Base-by-base conservation (phyloP, 1,140 invertebrate genomes). In the Leptopilina boulardi region DNA sequence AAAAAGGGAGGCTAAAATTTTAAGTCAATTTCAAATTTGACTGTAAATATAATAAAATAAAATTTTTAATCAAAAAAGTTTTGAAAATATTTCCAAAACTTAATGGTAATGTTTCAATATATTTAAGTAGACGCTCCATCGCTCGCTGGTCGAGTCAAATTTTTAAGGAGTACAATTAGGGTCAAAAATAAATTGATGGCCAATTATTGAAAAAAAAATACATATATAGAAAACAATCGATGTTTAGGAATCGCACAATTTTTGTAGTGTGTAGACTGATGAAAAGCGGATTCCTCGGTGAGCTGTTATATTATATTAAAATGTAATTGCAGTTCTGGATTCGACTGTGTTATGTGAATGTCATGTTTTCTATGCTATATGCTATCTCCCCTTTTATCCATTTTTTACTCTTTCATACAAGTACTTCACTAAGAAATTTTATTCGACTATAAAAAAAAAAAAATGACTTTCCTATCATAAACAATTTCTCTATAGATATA, bases 261-360 rank as follows among this genome's bases (percentile, higher is more conserved):
- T 78, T 74, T 79, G 13, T 76, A 80, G 78, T 70, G 54, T 71
- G 78, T 84, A 86, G 81, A 87, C 75, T 81, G 78, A 82, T 34
- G 44, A 15, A 80, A 74, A 78, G 71, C 71, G 71, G 51, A 76
- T 76, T 59, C 41, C 19, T 47, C 66, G 21, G 59, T 56, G 72
- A 56, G 73, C 74, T 34, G 30, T 66, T 47, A 18, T 47, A 18
- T 18, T 4, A 23, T 59, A 59, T 13, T 13, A 59, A 26, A 66
- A 30, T 66, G 59, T 66, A 66, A 66, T 23, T 10, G 41, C 26
- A 66, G 10, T 26, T 66, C 21, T 26, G 59, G 3, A 66, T 66
- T 13, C 26, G 3, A n/a, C 59, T 66, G 59, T 30, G 21, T 56
- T 56, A 56, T 19, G 23, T 13, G 8, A 56, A 21, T 66, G 59